Conservation (phyloP, 2,888 invertebrate species). For the Cylindroiulus punctatus region DNA sequence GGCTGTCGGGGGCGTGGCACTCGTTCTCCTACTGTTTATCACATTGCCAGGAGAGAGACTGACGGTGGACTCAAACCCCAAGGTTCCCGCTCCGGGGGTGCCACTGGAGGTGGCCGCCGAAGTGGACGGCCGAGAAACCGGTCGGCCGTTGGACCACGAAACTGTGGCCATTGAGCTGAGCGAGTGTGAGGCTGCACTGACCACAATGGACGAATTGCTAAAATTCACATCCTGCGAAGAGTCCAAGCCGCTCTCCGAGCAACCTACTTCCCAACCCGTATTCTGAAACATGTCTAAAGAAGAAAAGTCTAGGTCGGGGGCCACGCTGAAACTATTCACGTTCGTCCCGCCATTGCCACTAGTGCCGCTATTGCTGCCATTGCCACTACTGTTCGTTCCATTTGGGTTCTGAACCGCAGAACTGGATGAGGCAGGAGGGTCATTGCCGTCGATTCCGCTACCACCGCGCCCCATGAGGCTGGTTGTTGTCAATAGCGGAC, state of each 20-base stretch:
- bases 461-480: not conserved
- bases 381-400: conserved; percentile 27
- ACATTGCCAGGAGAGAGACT: conserved; percentile 67
- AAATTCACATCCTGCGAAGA: conserved; percentile 16
- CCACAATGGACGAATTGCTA: conserved; percentile 33
- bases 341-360: not conserved
- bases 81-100: conserved; percentile 61
- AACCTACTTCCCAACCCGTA: conserved; percentile 46
- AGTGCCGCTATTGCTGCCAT: conserved; percentile 14
- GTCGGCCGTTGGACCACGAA: conserved; percentile 47
- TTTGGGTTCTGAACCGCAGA: not conserved
- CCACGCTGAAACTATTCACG: conserved; percentile 34
- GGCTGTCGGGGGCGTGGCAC: conserved; percentile 65
- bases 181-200: not conserved
- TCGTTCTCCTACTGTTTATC: conserved; percentile 59
- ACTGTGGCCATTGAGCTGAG: conserved; percentile 17
- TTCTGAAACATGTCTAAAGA: conserved; percentile 52
- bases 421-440: conserved; percentile 8
- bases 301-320: conserved; percentile 52
- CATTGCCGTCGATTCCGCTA: not conserved
- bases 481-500: conserved; percentile 37
- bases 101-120: conserved; percentile 54
- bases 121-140: conserved; percentile 48
- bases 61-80: conserved; percentile 70
- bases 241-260: conserved; percentile 48